Evolutionary conservation across 2,797 vertebrate genomes (phyloP).

Genomic region (Anolis apletophallus): DNA sequence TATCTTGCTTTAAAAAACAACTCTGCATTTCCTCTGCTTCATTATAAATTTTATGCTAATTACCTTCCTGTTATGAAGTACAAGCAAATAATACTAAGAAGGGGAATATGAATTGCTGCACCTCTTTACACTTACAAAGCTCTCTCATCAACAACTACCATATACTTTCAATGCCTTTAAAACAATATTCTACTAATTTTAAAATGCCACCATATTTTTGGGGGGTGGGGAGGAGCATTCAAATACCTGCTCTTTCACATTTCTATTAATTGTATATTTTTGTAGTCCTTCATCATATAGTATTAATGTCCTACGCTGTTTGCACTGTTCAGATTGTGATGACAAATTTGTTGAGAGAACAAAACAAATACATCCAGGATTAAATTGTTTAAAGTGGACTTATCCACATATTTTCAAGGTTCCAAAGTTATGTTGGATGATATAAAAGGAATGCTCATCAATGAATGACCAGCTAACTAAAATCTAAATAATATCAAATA

Average conservation of each 20-base stretch:
- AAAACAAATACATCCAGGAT: too few species aligned
- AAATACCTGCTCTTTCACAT: slow-evolving; percentile 5
- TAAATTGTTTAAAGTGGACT: too few species aligned
- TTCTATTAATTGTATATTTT: background rate
- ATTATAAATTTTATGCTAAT: background rate
- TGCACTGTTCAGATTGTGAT: too few species aligned
- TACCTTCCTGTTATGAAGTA: background rate
- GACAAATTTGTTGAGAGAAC: too few species aligned
- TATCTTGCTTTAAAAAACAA: slow-evolving; percentile 10
- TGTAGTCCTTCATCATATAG: background rate
- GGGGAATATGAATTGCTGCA: background rate
- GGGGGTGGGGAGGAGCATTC: too few species aligned
- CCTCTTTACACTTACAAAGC: background rate
- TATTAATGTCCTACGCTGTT: too few species aligned
- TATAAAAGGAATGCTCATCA: too few species aligned
- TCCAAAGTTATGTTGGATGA: too few species aligned
- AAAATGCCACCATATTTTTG: background rate
- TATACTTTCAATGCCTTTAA: background rate
- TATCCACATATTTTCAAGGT: too few species aligned
- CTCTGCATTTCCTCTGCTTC: background rate
- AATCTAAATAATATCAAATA: too few species aligned
- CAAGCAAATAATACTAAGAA: background rate
- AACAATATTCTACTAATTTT: background rate
- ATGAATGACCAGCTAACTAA: too few species aligned
- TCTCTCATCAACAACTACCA: background rate